phyloP scores from a whole-genome alignment of 2,113 vertebrate genomes.

The Poeciliopsis turrubarensis region DNA sequence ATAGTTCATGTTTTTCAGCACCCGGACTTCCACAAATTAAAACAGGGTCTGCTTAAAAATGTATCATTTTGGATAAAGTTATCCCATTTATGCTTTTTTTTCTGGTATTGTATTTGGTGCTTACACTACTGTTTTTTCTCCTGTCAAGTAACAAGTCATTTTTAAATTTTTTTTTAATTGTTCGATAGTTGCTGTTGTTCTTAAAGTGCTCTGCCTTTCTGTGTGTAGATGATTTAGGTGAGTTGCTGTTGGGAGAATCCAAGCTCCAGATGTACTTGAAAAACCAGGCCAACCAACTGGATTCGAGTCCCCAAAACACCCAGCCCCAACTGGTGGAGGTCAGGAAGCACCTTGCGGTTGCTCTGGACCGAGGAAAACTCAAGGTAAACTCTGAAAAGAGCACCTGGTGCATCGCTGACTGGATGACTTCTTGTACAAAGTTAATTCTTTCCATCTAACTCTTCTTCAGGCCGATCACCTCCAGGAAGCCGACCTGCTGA shows the following conservation, averaged over 20 bases:
- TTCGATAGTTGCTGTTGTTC: neutral
- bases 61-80: no score
- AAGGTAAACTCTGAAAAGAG: constrained; percentile 80
- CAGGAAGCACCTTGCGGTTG: constrained; percentile 92
- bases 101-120: no score
- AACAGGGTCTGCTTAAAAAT: neutral
- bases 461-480: constrained; percentile 87
- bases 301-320: constrained; percentile 85
- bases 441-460: neutral
- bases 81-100: no score
- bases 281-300: constrained; percentile 91
- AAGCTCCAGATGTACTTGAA: constrained; percentile 95
- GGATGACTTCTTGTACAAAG: neutral
- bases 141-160: neutral
- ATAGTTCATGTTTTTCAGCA: no score
- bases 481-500: constrained; percentile 91
- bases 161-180: neutral
- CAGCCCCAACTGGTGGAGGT: constrained; percentile 90
- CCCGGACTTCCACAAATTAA: neutral
- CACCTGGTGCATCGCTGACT: neutral
- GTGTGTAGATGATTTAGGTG: constrained; percentile 91
- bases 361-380: constrained; percentile 92
- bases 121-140: no score
- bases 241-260: constrained; percentile 92
- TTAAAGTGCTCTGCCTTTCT: neutral